A percentile compares a stretch with the other conserved stretches of the same genome.
phyloP scores from a whole-genome alignment of 2,888 invertebrate species.

The Ophion ventricosus region DNA sequence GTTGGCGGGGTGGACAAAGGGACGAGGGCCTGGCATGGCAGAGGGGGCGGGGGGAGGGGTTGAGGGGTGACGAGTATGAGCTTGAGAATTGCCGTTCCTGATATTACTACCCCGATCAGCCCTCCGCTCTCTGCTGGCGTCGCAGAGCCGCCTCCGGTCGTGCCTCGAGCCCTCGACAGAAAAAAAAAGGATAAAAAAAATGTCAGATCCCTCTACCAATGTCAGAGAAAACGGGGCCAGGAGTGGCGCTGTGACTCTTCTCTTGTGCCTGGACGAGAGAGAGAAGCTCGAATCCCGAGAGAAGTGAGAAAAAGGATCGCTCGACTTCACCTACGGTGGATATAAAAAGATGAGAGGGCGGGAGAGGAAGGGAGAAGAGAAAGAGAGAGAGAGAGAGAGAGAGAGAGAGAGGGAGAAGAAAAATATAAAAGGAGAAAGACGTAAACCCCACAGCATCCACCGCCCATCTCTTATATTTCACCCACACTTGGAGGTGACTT shows the following conservation, averaged over 20 bases:
- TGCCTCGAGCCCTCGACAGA: constrained; percentile 73
- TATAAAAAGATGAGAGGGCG: constrained; percentile 50
- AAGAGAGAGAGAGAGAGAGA: constrained; percentile 47
- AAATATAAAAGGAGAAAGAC: constrained; percentile 66
- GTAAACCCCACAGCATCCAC: constrained; percentile 65
- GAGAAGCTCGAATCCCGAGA: constrained; percentile 58
- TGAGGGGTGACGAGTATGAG: constrained; percentile 29
- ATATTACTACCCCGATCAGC: constrained; percentile 35
- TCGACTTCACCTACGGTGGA: constrained; percentile 40
- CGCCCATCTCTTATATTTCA: constrained; percentile 54
- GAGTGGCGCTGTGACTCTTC: constrained; percentile 71
- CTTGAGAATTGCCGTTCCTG: constrained; percentile 35
- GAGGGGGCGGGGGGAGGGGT: not conserved
- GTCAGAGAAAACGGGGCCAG: constrained; percentile 77
- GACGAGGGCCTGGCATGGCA: not conserved
- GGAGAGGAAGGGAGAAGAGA: not conserved
- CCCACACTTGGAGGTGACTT: constrained; percentile 50
- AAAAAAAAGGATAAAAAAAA: constrained; percentile 42
- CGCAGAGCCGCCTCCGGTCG: constrained; percentile 60
- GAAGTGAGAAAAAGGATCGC: constrained; percentile 54
- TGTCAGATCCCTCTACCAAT: constrained; percentile 70
- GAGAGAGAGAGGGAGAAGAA: constrained; percentile 44
- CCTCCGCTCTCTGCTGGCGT: constrained; percentile 60
- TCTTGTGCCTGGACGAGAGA: constrained; percentile 52
- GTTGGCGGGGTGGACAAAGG: not conserved